phyloP scores from a whole-genome alignment of 2,113 vertebrate genomes.

The Lophius piscatorius region DNA sequence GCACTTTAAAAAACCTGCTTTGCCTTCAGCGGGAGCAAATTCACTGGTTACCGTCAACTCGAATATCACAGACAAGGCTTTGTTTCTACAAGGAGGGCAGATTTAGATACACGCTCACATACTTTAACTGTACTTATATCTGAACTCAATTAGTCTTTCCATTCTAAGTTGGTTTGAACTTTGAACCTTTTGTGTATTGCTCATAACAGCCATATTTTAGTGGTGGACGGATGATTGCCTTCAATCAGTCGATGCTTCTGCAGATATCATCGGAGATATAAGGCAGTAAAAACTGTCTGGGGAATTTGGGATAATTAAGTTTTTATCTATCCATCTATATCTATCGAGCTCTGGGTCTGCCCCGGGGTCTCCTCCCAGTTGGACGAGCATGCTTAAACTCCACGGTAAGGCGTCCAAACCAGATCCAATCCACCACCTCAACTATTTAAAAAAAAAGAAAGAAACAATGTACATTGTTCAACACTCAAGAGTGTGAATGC shows the following conservation, averaged over 20 bases:
- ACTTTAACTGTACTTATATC: conserved; percentile 20
- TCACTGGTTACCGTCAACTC: not conserved
- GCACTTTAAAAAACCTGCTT: no score
- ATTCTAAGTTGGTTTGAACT: conserved; percentile 14
- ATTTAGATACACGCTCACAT: not conserved
- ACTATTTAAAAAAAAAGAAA: no score
- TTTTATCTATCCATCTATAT: no score
- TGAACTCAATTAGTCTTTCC: not conserved
- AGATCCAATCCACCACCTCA: no score
- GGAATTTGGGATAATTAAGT: no score
- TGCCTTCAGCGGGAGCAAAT: not conserved
- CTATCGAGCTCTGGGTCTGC: no score
- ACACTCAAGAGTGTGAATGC: no score
- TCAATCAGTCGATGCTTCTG: not conserved
- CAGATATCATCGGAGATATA: conserved; percentile 3
- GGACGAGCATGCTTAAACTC: no score
- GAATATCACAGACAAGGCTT: not conserved
- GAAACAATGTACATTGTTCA: no score
- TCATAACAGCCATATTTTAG: conserved; percentile 10
- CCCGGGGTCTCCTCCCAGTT: no score
- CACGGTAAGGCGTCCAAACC: no score
- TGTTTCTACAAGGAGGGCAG: not conserved
- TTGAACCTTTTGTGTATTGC: conserved; percentile 44
- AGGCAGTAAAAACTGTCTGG: not conserved
- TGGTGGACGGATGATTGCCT: not conserved